Conservation (phyloP, 2,888 invertebrate genomes). For the Himalopsyche anomala region DNA sequence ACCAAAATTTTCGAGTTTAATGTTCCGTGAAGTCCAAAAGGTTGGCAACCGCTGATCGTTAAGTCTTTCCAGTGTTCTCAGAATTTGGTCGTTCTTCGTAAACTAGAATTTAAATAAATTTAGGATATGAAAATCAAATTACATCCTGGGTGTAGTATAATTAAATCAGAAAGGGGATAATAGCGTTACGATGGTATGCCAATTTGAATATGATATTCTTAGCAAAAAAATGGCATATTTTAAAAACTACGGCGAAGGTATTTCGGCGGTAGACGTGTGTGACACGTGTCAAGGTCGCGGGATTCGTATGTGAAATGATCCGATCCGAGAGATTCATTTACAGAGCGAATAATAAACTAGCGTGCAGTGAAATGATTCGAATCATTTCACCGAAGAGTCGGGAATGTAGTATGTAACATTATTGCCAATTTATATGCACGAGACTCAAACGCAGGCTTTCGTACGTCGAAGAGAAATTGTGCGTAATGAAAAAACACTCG, state of each 20-base stretch:
- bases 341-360: constrained; percentile 14
- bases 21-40: too few relatives aligned
- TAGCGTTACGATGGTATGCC: background rate
- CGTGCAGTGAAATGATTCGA: constrained; percentile 3
- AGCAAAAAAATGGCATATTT: background rate
- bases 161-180: constrained; percentile 7
- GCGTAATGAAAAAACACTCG: constrained; percentile 1
- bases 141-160: background rate
- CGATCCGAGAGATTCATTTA: background rate
- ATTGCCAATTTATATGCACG: constrained; percentile 20
- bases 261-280: background rate
- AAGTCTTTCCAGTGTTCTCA: too few relatives aligned
- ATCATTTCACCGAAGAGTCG: constrained; percentile 12
- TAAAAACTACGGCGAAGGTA: constrained; percentile 14
- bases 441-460: background rate
- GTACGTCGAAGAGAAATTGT: background rate
- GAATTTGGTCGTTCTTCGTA: too few relatives aligned
- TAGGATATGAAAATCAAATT: background rate
- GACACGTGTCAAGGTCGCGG: constrained; percentile 32
- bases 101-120: constrained; percentile 22
- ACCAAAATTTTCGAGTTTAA: too few relatives aligned
- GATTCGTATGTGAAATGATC: background rate
- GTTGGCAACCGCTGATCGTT: too few relatives aligned
- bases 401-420: constrained; percentile 12
- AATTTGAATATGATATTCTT: constrained; percentile 22